These are phyloP conservation scores for Manis javanica DNA, from an alignment of 2,797 vertebrate species.

Conservation along the genomic window DNA sequence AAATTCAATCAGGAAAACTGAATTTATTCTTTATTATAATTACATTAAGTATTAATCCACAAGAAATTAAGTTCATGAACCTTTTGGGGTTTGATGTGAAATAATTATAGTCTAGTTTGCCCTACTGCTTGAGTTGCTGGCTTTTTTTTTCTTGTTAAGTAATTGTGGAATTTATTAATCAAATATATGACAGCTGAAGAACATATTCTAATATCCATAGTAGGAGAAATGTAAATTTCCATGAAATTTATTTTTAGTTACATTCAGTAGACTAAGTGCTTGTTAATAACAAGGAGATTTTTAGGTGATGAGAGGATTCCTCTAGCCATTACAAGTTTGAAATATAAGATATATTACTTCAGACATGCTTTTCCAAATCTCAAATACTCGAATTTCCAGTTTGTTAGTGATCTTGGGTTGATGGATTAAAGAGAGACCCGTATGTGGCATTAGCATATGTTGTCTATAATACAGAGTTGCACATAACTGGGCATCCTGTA, in stretches of 20 bases:
- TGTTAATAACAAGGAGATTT: constrained; percentile 22
- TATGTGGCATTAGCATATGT: background rate
- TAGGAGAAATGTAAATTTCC: background rate
- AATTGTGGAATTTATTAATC: background rate
- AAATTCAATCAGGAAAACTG: background rate
- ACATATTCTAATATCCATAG: background rate
- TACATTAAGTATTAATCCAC: background rate
- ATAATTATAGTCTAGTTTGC: constrained; percentile 25
- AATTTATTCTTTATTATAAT: constrained; percentile 39
- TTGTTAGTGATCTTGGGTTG: background rate
- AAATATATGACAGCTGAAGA: background rate
- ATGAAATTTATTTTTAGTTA: constrained; percentile 38
- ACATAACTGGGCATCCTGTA: background rate
- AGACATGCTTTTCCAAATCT: background rate
- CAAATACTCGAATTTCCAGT: constrained; percentile 7
- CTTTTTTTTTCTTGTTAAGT: background rate
- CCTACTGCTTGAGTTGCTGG: background rate
- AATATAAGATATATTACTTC: constrained; percentile 23
- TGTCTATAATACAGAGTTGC: background rate
- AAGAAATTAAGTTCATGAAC: constrained; percentile 42
- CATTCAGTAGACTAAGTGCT: background rate
- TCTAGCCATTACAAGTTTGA: background rate
- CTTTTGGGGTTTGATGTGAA: constrained; percentile 40
- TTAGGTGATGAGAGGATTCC: background rate
- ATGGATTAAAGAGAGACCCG: background rate